phyloP scores from a whole-genome alignment of 2,888 invertebrate genomes.

The Perizoma flavofasciatum region DNA sequence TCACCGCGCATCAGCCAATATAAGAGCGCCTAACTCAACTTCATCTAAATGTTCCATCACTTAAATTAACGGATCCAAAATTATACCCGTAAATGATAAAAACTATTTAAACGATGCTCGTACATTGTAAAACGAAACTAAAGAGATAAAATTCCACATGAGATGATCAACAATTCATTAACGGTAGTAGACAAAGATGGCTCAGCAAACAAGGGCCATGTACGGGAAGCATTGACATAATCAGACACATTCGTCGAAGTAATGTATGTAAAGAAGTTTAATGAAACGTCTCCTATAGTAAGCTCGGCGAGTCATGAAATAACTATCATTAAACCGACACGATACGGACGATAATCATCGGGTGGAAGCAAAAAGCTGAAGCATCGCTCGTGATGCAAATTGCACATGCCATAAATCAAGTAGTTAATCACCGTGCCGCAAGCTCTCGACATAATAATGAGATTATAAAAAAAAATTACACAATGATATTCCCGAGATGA shows the following conservation, averaged over 20 bases:
- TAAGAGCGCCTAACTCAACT: conserved; percentile 17
- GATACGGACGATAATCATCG: conserved; percentile 82
- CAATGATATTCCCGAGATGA: conserved; percentile 53
- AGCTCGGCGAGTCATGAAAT: conserved; percentile 79
- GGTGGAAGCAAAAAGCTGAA: conserved; percentile 77
- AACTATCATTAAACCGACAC: conserved; percentile 82
- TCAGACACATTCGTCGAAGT: conserved; percentile 78
- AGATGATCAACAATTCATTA: conserved; percentile 67
- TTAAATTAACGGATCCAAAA: conserved; percentile 19
- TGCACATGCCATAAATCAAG: conserved; percentile 81
- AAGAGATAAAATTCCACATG: conserved; percentile 49
- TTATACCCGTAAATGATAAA: conserved; percentile 7
- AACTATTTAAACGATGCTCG: conserved; percentile 17
- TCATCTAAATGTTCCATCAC: conserved; percentile 1
- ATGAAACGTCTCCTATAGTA: conserved; percentile 77
- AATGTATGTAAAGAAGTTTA: conserved; percentile 80
- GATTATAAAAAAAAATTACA: conserved; percentile 79
- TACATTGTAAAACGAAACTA: conserved; percentile 30
- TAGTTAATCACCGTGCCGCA: conserved; percentile 76
- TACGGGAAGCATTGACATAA: conserved; percentile 74
- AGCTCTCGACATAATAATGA: conserved; percentile 73
- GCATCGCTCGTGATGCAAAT: conserved; percentile 79
- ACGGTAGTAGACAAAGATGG: conserved; percentile 63
- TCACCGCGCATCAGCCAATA: conserved; percentile 31
- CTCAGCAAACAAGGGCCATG: conserved; percentile 63